These are phyloP conservation scores for Agonopterix subpropinquella DNA, from an alignment of 2,888 invertebrate genomes.

Conservation along the genomic window DNA sequence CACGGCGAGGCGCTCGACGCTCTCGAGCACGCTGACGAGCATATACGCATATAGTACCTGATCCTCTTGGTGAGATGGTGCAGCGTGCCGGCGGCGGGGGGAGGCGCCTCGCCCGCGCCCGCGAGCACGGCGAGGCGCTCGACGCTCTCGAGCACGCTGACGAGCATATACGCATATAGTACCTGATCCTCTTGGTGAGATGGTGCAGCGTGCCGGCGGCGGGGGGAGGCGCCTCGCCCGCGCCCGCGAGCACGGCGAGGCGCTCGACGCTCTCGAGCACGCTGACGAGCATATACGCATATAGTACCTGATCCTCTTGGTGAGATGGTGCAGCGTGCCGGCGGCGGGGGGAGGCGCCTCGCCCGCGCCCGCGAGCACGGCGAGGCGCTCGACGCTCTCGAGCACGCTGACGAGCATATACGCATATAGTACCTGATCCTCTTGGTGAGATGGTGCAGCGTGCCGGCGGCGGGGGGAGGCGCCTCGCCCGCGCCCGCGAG, in stretches of 20 bases:
- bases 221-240: slow-evolving; percentile 85
- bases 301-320: slow-evolving; percentile 81
- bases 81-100: slow-evolving; percentile 83
- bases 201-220: slow-evolving; percentile 89
- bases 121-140: slow-evolving; percentile 96
- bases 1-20: slow-evolving; percentile 96
- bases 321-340: slow-evolving; percentile 91
- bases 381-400: slow-evolving; percentile 97
- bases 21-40: slow-evolving; percentile 94
- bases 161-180: slow-evolving; percentile 60
- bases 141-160: slow-evolving; percentile 95
- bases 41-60: slow-evolving; percentile 30
- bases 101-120: slow-evolving; percentile 86
- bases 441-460: slow-evolving; percentile 93
- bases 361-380: slow-evolving; percentile 86
- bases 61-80: slow-evolving; percentile 95
- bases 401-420: slow-evolving; percentile 87
- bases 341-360: slow-evolving; percentile 89
- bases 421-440: slow-evolving; percentile 73
- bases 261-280: slow-evolving; percentile 98
- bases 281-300: slow-evolving; percentile 78
- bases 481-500: slow-evolving; percentile 88
- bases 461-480: slow-evolving; percentile 84
- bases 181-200: slow-evolving; percentile 88
- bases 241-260: slow-evolving; percentile 91